Conservation (phyloP, 2,888 invertebrate genomes). For the Cyaniris semiargus region DNA sequence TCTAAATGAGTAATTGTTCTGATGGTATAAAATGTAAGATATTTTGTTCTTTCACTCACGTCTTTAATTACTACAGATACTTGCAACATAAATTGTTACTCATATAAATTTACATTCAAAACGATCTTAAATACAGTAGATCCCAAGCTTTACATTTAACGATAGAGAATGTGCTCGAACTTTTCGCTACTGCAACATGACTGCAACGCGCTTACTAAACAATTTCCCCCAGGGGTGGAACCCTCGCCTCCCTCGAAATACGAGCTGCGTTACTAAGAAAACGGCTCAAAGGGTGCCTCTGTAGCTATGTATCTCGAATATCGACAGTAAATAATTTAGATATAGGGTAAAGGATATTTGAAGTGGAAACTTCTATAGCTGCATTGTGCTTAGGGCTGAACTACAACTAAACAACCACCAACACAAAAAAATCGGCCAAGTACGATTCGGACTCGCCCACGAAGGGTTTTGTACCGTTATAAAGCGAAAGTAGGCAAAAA, state of each 20-base stretch:
- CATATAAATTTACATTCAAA: neutral
- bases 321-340: neutral
- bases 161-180: constrained; percentile 37
- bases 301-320: neutral
- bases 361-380: neutral
- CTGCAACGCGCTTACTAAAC: constrained; percentile 49
- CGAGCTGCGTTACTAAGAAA: constrained; percentile 51
- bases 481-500: too few species aligned
- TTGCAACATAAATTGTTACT: neutral
- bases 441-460: too few species aligned
- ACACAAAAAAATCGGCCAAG: too few species aligned
- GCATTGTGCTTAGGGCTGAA: too few species aligned
- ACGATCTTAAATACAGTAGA: neutral
- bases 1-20: too few species aligned
- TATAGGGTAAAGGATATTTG: neutral
- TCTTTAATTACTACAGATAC: too few species aligned
- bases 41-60: too few species aligned
- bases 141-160: neutral
- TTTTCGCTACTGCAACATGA: constrained; percentile 51
- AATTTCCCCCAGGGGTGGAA: constrained; percentile 50
- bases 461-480: too few species aligned
- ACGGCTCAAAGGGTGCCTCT: constrained; percentile 31
- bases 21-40: too few species aligned
- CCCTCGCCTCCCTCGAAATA: constrained; percentile 49
- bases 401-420: too few species aligned